Percentiles rank a stretch among this genome's conserved stretches.
Evolutionary conservation across 2,797 vertebrate species (phyloP).

Genomic region (Aeoliscus strigatus): DNA sequence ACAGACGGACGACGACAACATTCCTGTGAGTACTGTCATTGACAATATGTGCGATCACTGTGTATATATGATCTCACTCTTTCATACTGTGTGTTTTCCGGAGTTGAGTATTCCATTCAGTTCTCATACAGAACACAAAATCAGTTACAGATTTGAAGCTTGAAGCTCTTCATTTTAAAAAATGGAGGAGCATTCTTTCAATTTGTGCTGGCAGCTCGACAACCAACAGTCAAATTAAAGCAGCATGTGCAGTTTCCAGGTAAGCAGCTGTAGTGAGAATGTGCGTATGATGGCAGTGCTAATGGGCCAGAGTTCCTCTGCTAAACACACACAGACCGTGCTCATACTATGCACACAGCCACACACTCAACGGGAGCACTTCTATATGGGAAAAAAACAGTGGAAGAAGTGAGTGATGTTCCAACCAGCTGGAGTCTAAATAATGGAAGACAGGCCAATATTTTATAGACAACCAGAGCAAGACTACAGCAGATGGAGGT

Average conservation of each 20-base stretch:
- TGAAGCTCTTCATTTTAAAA: conserved; percentile 32
- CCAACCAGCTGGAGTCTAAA: conserved; percentile 49
- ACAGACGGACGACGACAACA: no score
- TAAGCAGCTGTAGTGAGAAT: conserved; percentile 49
- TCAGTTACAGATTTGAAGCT: conserved; percentile 24
- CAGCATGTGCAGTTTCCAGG: conserved; percentile 62
- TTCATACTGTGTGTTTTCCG: no score
- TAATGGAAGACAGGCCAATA: conserved; percentile 36
- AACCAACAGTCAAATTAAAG: conserved; percentile 45
- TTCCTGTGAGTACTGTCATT: no score
- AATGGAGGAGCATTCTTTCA: conserved; percentile 18
- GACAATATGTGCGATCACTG: conserved; percentile 4
- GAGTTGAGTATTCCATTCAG: no score
- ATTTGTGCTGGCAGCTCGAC: conserved; percentile 23
- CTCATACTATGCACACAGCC: conserved; percentile 41
- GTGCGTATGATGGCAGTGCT: conserved; percentile 44
- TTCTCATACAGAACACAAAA: conserved; percentile 10
- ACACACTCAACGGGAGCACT: conserved; percentile 34
- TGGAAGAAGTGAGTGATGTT: conserved; percentile 50
- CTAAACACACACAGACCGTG: conserved; percentile 29
- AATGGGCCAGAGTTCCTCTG: conserved; percentile 59
- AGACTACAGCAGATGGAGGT: conserved; percentile 53
- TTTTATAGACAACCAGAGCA: conserved; percentile 48
- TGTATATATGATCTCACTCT: no score
- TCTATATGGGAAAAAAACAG: conserved; percentile 21